phyloP scores from a whole-genome alignment of 1,140 invertebrate species.

The Conus betulinus region DNA sequence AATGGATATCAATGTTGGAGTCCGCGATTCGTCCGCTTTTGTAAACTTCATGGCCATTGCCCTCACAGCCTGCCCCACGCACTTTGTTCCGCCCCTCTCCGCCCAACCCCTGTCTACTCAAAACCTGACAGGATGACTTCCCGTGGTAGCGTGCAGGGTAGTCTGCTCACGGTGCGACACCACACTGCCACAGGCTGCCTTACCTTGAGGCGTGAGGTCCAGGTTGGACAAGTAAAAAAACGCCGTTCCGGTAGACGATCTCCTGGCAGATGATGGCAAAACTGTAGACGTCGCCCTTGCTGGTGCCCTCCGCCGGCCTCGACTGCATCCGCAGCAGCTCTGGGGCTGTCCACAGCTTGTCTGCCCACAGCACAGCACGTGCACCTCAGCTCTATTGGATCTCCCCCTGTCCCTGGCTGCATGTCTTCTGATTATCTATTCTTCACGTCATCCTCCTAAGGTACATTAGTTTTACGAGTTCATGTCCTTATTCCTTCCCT shows the following conservation, averaged over 20 bases:
- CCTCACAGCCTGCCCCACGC: too few relatives aligned
- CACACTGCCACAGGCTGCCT: not conserved
- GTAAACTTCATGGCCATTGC: too few relatives aligned
- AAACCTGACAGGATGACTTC: not conserved
- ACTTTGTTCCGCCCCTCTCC: too few relatives aligned
- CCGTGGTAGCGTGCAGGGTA: not conserved
- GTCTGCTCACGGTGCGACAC: not conserved
- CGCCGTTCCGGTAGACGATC: constrained; percentile 83
- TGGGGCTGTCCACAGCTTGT: constrained; percentile 79
- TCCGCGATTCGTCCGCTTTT: too few relatives aligned
- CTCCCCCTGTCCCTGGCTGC: too few relatives aligned
- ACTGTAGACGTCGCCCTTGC: constrained; percentile 95
- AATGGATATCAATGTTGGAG: too few relatives aligned
- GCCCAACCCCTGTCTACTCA: not conserved
- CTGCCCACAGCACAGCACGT: constrained; percentile 48
- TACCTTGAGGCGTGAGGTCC: constrained; percentile 75
- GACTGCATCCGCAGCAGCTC: constrained; percentile 74
- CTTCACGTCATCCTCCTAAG: too few relatives aligned
- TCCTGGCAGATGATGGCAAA: constrained; percentile 96
- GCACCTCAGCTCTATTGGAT: too few relatives aligned
- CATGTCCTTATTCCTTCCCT: too few relatives aligned
- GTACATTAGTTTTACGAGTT: too few relatives aligned
- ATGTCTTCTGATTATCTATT: too few relatives aligned
- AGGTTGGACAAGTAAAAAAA: constrained; percentile 91
- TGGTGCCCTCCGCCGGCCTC: constrained; percentile 80